Conservation (phyloP, 2,113 vertebrate genomes). For the Tretioscincus oriximinensis region DNA sequence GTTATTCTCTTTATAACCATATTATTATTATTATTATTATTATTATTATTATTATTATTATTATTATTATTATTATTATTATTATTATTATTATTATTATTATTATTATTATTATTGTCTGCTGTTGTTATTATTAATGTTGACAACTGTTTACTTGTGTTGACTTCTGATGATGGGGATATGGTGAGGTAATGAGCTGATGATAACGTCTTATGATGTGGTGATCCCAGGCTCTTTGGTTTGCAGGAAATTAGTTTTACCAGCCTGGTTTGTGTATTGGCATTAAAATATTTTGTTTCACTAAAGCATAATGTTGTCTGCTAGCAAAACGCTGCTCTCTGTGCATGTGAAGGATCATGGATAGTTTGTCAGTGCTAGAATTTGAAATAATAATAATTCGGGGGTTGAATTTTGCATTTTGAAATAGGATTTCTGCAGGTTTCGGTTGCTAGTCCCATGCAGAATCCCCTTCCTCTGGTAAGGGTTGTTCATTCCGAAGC, state of each 20-base stretch:
- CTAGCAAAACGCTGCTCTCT: not conserved
- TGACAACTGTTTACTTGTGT: no score
- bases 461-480: slow-evolving; percentile 54
- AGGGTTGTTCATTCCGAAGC: slow-evolving; percentile 25
- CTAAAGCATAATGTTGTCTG: no score
- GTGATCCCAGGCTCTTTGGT: no score
- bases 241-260: no score
- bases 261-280: no score
- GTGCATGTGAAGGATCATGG: not conserved
- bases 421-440: slow-evolving; percentile 12
- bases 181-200: no score
- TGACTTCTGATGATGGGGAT: no score
- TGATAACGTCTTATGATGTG: no score
- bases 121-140: no score
- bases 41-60: slow-evolving; percentile 37
- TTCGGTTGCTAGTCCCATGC: slow-evolving; percentile 61
- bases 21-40: not conserved
- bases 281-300: no score
- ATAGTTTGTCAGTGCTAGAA: not conserved
- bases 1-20: slow-evolving; percentile 57
- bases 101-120: not conserved
- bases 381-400: no score
- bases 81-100: slow-evolving; percentile 53
- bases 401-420: not conserved
- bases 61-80: not conserved